phyloP scores from a whole-genome alignment of 2,113 vertebrate genomes.

The Albula goreensis region DNA sequence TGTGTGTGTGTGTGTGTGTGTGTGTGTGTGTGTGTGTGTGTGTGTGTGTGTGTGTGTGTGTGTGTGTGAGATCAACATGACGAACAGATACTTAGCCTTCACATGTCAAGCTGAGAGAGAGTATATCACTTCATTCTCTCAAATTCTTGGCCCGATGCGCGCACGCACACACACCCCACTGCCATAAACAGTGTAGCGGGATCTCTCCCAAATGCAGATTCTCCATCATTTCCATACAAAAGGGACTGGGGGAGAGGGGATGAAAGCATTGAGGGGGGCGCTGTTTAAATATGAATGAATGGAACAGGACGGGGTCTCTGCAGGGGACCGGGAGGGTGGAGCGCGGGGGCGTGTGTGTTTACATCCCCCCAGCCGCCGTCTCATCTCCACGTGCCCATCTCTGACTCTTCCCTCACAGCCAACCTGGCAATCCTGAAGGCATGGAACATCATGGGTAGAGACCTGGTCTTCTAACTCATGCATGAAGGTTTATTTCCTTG shows the following conservation, averaged over 20 bases:
- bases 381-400: background rate
- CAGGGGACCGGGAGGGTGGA: background rate
- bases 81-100: no score
- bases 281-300: slow-evolving; percentile 24
- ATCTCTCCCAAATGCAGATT: background rate
- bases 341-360: no score
- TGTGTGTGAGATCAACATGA: background rate
- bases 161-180: no score
- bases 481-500: no score
- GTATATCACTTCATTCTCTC: no score
- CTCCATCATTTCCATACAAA: background rate
- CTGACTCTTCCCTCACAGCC: no score
- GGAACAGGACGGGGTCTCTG: background rate
- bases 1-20: slow-evolving; percentile 7
- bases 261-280: background rate
- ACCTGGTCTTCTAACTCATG: no score
- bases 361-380: background rate
- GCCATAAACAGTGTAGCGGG: background rate
- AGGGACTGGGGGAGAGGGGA: background rate
- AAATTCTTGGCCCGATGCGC: no score
- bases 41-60: background rate
- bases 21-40: background rate
- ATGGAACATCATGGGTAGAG: no score
- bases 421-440: no score
- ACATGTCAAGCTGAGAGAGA: no score